These are phyloP conservation scores for Metopolophium dirhodum DNA, from an alignment of 1,140 invertebrate species.

Conservation along the genomic window DNA sequence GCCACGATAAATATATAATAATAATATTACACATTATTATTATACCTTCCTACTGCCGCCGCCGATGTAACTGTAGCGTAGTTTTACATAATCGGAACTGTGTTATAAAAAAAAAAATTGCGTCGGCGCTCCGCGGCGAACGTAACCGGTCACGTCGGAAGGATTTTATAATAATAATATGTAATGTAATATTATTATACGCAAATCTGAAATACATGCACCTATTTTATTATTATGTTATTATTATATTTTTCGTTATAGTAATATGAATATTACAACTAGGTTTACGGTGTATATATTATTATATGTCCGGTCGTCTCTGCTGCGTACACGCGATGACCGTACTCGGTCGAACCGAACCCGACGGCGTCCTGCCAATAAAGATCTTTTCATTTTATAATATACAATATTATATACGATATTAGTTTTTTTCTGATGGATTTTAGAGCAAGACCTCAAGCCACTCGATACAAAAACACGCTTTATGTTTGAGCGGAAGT, in stretches of 20 bases:
- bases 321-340: not conserved
- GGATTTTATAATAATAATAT: not conserved
- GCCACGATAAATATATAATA: not conserved
- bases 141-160: conserved; percentile 10
- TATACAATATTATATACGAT: too few relatives aligned
- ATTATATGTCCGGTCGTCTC: not conserved
- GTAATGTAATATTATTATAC: too few relatives aligned
- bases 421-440: not conserved
- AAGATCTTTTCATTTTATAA: not conserved
- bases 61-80: conserved; percentile 7
- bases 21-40: not conserved
- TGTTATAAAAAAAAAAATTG: not conserved
- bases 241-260: not conserved
- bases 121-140: not conserved
- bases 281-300: too few relatives aligned
- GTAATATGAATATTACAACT: too few relatives aligned
- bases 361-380: not conserved
- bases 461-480: too few relatives aligned
- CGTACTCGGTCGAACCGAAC: not conserved
- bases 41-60: not conserved
- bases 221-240: not conserved
- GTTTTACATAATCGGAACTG: conserved; percentile 42
- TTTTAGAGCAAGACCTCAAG: not conserved
- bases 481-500: not conserved
- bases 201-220: not conserved